Base-by-base conservation (phyloP, 2,113 vertebrate species). In the Hippocampus zosterae region DNA sequence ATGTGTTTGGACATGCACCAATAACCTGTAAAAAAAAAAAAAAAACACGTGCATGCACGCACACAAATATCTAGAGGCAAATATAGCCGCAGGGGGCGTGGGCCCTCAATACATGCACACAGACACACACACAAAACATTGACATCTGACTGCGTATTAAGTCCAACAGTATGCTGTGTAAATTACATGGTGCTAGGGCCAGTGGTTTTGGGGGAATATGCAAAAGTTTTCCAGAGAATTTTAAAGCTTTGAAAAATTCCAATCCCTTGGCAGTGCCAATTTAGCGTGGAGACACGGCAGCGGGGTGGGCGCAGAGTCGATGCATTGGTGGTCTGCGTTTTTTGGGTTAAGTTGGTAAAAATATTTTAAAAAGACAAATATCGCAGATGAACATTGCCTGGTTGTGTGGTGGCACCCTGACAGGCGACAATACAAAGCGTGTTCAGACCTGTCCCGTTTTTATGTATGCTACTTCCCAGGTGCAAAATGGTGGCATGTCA, bases 101-200 rank as follows among this genome's bases (percentile, higher is more conserved):
- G 81, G 76, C 76, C 67, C 2, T 16, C 60, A 61, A 70, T 72
- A 66, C 73, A 60, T 71, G 70, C 71, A 76, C 82, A 68, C 79
- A 78, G 81, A 78, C 69, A 73, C 72, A 74, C 70, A 68, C 74
- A 73, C 62, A 73, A 68, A 70, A 75, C 75, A 78, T 53, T 75
- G 80, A 89, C 91, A 89, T 92, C 89, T 92, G 88, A 87, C 88
- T 84, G 85, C 72, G 84, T 88, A 86, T 89, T 83, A 84, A 85
- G 73, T 85, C 88, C 87, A 82, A 73, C 87, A 85, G 88, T 84
- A 82, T 87, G 89, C 86, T 85, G 79, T 82, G 84, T 78, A 90
- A 91, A 91, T 91, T 87, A 91, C 84, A 91, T 87, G 87, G 84
- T 87, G 74, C 77, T 69, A 69, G 60, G 73, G 81, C 81, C 67